Base-by-base conservation (phyloP, 2,113 vertebrate genomes). In the Spheniscus mendiculus region DNA sequence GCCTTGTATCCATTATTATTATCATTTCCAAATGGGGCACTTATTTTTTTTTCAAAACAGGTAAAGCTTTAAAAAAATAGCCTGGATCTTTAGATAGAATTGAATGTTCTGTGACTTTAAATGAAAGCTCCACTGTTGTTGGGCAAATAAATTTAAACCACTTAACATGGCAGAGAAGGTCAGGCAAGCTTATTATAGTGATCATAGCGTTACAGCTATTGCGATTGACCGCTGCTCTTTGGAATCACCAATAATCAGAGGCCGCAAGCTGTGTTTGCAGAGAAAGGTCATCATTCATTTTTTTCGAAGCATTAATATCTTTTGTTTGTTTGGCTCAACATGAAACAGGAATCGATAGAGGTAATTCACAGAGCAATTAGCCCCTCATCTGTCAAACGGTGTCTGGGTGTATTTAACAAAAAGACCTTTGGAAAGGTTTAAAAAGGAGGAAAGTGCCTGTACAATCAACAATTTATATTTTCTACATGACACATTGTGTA, bases 221-320 rank as follows among this genome's bases (percentile, higher is more conserved):
- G 98, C 98, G 96, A 99, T 98, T 98, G 98, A 98, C 98, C 98
- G 98, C 98, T 98, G 98, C 98, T 98, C 98, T 98, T 98, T 97
- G 95, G 98, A 98, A 98, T 98, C 98, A 98, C 98, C 98, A 99
- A 99, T 99, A 99, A 98, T 98, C 98, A 98, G 98, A 98, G 98
- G 98, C 98, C 98, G 97, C 98, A 98, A 99, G 98, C 98, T 98
- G 98, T 99, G 98, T 99, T 98, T 99, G 99, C 98, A 98, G 98
- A 99, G 98, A 99, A 99, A 99, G 98, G 98, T 99, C 98, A 99
- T 98, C 98, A 98, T 98, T 99, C 98, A 98, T 99, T 99, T 99
- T 98, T 98, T 98, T 98, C 98, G 91, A 98, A 98, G 98, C 98
- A 98, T 99, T 99, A 99, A 98, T 99, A 99, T 98, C 98, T 99